Evolutionary conservation across 2,797 vertebrate genomes (phyloP).

Genomic region (Luscinia luscinia): DNA sequence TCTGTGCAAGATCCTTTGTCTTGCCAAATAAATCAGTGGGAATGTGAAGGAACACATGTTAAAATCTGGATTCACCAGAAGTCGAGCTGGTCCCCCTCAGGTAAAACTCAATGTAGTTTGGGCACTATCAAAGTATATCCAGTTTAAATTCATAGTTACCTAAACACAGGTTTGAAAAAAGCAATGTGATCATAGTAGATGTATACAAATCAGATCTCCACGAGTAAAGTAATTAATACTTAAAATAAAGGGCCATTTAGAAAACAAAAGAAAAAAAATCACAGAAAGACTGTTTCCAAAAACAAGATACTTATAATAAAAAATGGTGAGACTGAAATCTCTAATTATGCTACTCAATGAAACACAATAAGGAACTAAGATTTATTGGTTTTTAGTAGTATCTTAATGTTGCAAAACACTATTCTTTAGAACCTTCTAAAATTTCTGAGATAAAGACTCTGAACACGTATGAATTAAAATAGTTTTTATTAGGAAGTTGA

Average conservation of each 20-base stretch:
- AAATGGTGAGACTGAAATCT: background rate
- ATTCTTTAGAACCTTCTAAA: background rate
- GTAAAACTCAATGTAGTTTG: background rate
- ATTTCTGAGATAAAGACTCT: background rate
- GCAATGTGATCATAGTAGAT: background rate
- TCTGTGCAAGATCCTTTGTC: background rate
- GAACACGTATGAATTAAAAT: background rate
- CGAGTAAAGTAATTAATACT: background rate
- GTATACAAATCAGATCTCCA: background rate
- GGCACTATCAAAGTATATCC: background rate
- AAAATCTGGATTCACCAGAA: background rate
- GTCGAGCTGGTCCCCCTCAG: background rate
- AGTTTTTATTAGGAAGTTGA: background rate
- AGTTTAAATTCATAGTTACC: background rate
- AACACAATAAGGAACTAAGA: background rate
- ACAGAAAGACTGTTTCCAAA: background rate
- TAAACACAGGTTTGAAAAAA: background rate
- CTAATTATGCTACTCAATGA: background rate
- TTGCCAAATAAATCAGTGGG: background rate
- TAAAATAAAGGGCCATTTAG: background rate
- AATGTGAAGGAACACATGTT: background rate
- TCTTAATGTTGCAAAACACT: background rate
- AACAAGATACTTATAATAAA: background rate
- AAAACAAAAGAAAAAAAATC: background rate
- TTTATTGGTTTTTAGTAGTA: background rate